Conservation (phyloP, 2,797 vertebrate genomes). For the Gambelia wislizenii region DNA sequence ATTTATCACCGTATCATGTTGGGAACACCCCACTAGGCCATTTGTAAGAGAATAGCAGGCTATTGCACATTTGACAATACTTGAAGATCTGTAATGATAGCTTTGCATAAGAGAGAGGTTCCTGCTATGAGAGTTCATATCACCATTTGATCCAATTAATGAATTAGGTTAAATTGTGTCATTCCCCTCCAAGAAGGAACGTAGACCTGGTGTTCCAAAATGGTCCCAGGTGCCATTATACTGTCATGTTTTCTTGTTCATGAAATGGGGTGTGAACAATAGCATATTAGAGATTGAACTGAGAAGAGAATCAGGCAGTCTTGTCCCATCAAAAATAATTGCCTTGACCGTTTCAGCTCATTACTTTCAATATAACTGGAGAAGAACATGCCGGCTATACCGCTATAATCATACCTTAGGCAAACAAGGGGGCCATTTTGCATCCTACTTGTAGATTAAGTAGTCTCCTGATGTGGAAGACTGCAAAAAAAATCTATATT, state of each 20-base stretch:
- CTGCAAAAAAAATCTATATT: conserved; percentile 31
- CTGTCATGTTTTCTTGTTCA: conserved; percentile 57
- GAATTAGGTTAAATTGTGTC: conserved; percentile 61
- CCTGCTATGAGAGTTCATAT: conserved; percentile 58
- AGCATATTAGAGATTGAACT: conserved; percentile 52
- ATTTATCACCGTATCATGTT: conserved; percentile 69
- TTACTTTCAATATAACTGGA: conserved; percentile 50
- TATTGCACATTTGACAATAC: conserved; percentile 63
- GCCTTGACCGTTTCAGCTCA: conserved; percentile 35
- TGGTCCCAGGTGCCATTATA: conserved; percentile 21
- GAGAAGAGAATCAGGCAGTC: conserved; percentile 29
- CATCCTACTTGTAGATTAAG: conserved; percentile 24
- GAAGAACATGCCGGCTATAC: not conserved
- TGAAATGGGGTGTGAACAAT: conserved; percentile 49
- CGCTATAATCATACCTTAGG: not conserved
- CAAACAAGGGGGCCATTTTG: conserved; percentile 2
- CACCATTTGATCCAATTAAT: conserved; percentile 69
- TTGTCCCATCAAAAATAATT: conserved; percentile 52
- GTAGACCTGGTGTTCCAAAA: conserved; percentile 56
- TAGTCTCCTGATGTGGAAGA: not conserved
- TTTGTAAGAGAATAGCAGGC: conserved; percentile 72
- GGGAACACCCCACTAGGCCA: conserved; percentile 57
- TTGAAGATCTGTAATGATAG: conserved; percentile 65
- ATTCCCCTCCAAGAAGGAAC: conserved; percentile 58
- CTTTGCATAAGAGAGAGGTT: conserved; percentile 48